A percentile compares a stretch with the other conserved stretches of the same genome.
Evolutionary conservation across 92 coral and sea anemone genomes (phyloP).

Genomic region (Palythoa heliodiscus): DNA sequence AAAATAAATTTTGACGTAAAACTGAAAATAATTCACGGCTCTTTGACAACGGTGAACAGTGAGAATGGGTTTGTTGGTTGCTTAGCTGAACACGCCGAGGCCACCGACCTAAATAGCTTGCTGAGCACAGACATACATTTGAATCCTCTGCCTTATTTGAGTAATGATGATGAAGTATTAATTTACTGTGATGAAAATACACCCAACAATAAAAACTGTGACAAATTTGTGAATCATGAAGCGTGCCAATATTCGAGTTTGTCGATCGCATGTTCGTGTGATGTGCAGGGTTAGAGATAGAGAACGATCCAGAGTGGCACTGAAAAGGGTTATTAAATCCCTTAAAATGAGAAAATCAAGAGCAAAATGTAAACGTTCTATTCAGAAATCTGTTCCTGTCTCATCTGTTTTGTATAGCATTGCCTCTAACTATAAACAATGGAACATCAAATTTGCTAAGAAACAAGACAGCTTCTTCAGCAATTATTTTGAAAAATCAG

Average conservation of each 20-base stretch:
- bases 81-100: constrained; percentile 48
- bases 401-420: constrained; percentile 43
- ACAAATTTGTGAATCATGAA: constrained; percentile 4
- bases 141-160: constrained; percentile 46
- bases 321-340: constrained; percentile 26
- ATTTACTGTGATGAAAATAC: constrained; percentile 56
- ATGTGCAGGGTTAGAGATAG: constrained; percentile 23
- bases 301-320: constrained; percentile 25
- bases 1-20: no score
- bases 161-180: constrained; percentile 22
- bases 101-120: constrained; percentile 47
- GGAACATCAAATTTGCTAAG: constrained; percentile 36
- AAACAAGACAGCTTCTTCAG: constrained; percentile 36
- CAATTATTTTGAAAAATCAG: neutral
- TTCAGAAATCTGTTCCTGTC: constrained; percentile 13
- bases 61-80: constrained; percentile 51
- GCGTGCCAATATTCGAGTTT: constrained; percentile 19
- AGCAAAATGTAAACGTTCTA: neutral
- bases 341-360: constrained; percentile 29
- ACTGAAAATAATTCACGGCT: constrained; percentile 10
- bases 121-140: constrained; percentile 49
- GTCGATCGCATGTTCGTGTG: constrained; percentile 30
- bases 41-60: constrained; percentile 30
- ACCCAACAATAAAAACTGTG: constrained; percentile 4
- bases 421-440: constrained; percentile 41